phyloP scores from a whole-genome alignment of 2,113 vertebrate species.

The Gorsachius goisagi region DNA sequence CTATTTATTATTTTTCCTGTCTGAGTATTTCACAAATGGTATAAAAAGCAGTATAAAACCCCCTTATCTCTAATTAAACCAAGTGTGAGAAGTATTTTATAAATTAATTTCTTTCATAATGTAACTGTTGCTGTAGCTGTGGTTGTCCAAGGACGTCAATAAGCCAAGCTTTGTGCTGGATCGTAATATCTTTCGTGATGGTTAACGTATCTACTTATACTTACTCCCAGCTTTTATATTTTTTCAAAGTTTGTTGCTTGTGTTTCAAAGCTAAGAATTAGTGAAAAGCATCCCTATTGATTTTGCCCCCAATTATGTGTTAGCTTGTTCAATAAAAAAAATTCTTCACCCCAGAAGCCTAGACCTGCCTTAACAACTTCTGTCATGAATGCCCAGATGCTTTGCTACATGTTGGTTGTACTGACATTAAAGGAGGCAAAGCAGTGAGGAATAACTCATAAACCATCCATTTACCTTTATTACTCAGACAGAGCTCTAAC shows the following conservation, averaged over 20 bases:
- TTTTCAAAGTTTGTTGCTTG: not conserved
- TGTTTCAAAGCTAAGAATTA: not conserved
- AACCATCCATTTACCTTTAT: conserved; percentile 21
- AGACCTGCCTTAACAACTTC: not conserved
- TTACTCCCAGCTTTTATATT: not conserved
- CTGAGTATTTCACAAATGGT: not conserved
- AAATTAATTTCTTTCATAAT: not conserved
- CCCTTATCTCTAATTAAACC: not conserved
- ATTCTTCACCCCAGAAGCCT: not conserved
- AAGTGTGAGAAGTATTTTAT: not conserved
- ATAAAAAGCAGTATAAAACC: not conserved
- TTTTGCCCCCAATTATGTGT: not conserved
- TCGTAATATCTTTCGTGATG: not conserved
- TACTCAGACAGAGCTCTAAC: not conserved
- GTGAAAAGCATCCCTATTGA: not conserved
- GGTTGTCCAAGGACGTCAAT: not conserved
- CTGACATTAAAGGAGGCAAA: conserved; percentile 43
- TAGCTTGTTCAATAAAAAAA: not conserved
- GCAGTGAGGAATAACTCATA: conserved; percentile 30
- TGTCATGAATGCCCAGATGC: not conserved
- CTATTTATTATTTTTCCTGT: not conserved
- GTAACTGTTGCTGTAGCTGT: not conserved
- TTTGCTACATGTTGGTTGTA: not conserved
- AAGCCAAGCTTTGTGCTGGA: not conserved
- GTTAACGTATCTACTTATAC: not conserved